A percentile compares a stretch with the other conserved stretches of the same genome.
Evolutionary conservation across 2,113 vertebrate genomes (phyloP).

Genomic region (Rhynchomys soricoides): DNA sequence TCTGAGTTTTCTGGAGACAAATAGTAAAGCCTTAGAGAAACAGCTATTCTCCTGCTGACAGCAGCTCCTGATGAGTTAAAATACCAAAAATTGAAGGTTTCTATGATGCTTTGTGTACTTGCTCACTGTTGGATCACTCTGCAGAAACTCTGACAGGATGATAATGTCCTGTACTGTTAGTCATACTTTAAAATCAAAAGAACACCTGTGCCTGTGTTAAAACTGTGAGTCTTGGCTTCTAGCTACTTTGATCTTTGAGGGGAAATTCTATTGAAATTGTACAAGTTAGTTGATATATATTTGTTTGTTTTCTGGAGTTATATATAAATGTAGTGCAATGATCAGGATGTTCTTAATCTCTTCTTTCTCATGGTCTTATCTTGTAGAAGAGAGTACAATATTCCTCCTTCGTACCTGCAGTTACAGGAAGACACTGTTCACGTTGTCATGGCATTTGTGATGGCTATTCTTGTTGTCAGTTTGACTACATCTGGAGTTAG

Average conservation of each 20-base stretch:
- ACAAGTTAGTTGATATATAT: not conserved
- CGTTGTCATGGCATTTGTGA: conserved; percentile 49
- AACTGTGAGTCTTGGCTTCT: conserved; percentile 25
- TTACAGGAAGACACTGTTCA: conserved; percentile 6
- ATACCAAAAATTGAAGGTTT: not conserved
- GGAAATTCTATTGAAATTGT: conserved; percentile 20
- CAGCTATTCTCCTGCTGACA: not conserved
- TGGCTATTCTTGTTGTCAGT: not conserved
- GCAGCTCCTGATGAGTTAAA: not conserved
- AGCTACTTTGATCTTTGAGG: conserved; percentile 17
- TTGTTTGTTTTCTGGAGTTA: conserved; percentile 46
- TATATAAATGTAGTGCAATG: conserved; percentile 17
- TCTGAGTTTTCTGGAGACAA: conserved; percentile 10
- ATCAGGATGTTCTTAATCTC: not conserved
- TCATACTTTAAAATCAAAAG: conserved; percentile 39
- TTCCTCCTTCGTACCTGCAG: conserved; percentile 30
- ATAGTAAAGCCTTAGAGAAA: not conserved
- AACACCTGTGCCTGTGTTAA: conserved; percentile 43
- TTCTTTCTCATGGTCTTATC: not conserved
- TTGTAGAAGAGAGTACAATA: not conserved
- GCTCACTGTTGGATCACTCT: conserved; percentile 7
- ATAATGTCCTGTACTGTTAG: conserved; percentile 38
- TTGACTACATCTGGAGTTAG: not conserved
- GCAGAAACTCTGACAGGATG: conserved; percentile 54
- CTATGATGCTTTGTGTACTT: not conserved